Base-by-base conservation (phyloP, 2,888 invertebrate species). In the Cryptocephalus moraei region DNA sequence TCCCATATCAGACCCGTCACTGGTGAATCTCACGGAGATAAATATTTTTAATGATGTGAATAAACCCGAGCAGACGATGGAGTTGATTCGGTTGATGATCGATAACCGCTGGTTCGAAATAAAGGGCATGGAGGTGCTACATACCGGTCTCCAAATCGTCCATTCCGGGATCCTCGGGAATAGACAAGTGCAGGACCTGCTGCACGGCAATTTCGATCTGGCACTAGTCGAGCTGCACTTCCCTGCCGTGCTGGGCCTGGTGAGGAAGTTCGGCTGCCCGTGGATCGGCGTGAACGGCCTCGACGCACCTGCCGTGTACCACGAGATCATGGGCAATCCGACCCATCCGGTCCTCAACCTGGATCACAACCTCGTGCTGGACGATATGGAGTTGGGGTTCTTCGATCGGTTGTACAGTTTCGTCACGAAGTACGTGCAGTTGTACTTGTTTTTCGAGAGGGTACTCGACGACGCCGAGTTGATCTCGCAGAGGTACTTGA, bases 21-120 rank as follows among this genome's bases (percentile, higher is more conserved):
- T 70, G 1, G 53, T 60, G 2, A 74, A 71, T 54, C 58, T 74
- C 4, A 68, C 61, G 2, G 67, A 75, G 56, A 67, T 75, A 34
- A 65, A 71, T 52, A 40, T 71, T 0, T 22, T 22, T 22, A 6
- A 6, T 22, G 22, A 22, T 22, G 22, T 22, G 6, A 4, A 22
- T 22, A 58, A 62, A 39, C n/a, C 3, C 6, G 6, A 36, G 12
- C 11, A 12, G 4, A 36, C 6, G 36, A 22, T 6, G 22, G 22
- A 22, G 22, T 22, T 22, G 3, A 22, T 22, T 22, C 22, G 6
- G 6, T 22, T 22, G 6, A 4, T 22, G 22, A 6, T 22, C 6
- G 36, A 36, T 36, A n/a, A 11, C 11, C 4, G 3, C 4, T 44
- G 45, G 42, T 46, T 48, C 33, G 40, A 43, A 41, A n/a, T 41